Conservation (phyloP, 1,140 invertebrate species). For the Cydia amplana region DNA sequence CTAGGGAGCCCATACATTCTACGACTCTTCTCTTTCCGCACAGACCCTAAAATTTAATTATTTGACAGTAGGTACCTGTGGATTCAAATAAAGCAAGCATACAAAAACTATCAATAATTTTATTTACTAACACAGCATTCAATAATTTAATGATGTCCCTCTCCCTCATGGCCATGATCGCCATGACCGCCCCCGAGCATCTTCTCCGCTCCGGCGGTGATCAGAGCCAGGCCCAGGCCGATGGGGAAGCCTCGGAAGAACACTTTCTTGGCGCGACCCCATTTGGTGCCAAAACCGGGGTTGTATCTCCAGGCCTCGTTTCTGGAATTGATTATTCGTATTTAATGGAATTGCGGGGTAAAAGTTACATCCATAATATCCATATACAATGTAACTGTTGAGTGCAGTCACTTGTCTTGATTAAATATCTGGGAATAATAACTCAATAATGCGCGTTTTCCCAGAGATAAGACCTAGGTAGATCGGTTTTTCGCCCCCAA, state of each 20-base stretch:
- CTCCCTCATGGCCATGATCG: constrained; percentile 58
- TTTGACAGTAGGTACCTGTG: no score
- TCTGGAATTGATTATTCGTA: constrained; percentile 66
- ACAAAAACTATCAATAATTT: background rate
- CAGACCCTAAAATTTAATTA: no score
- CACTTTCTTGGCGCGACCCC: constrained; percentile 46
- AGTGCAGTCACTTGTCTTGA: no score
- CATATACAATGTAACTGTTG: no score
- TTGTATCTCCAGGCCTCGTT: constrained; percentile 90
- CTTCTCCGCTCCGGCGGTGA: constrained; percentile 83
- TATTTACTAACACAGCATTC: background rate
- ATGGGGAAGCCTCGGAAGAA: constrained; percentile 82
- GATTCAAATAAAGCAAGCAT: background rate
- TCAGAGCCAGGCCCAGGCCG: constrained; percentile 82
- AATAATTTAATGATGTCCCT: constrained; percentile 33
- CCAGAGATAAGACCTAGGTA: no score
- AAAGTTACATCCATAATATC: no score
- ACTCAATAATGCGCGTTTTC: no score
- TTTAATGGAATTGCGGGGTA: no score
- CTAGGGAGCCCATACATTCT: no score
- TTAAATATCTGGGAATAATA: no score
- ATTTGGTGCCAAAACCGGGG: constrained; percentile 76
- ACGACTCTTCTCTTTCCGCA: no score
- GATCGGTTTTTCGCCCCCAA: no score
- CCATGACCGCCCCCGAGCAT: constrained; percentile 75